Conservation (phyloP, 2,888 invertebrate species). For the Dendrolimus houi region DNA sequence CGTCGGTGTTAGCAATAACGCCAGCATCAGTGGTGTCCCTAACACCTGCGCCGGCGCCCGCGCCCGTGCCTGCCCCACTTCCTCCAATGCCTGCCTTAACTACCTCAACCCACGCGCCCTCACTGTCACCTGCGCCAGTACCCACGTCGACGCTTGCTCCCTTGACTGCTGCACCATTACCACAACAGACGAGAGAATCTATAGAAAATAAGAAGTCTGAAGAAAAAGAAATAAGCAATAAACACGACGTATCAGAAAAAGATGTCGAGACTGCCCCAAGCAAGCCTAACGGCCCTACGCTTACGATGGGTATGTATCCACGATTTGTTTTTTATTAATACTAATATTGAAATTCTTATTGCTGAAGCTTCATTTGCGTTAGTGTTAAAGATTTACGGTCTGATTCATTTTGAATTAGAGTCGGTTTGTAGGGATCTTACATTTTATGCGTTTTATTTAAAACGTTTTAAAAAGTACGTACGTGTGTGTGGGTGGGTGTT, state of each 20-base stretch:
- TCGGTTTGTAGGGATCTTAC: too few relatives aligned
- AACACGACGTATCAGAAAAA: conserved; percentile 19
- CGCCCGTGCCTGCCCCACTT: conserved; percentile 8
- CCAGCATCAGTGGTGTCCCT: conserved; percentile 7
- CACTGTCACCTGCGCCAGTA: conserved; percentile 8
- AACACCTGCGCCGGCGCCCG: conserved; percentile 16
- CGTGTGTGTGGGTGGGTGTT: too few relatives aligned
- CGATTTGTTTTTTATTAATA: too few relatives aligned
- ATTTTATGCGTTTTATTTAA: too few relatives aligned
- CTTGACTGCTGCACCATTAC: conserved; percentile 27
- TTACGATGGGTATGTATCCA: conserved; percentile 34
- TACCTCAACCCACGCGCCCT: conserved; percentile 5
- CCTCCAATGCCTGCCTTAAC: conserved; percentile 11
- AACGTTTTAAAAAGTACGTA: too few relatives aligned
- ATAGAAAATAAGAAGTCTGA: conserved; percentile 40
- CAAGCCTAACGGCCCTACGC: conserved; percentile 41
- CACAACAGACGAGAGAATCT: conserved; percentile 46
- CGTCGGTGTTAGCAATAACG: too few relatives aligned
- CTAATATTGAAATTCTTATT: too few relatives aligned
- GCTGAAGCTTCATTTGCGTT: too few relatives aligned
- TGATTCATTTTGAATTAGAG: too few relatives aligned
- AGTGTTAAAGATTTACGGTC: too few relatives aligned
- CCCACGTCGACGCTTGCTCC: conserved; percentile 5
- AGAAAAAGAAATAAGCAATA: conserved; percentile 32
- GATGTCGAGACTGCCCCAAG: conserved; percentile 21